Percentiles rank a stretch among this genome's conserved stretches.
These are phyloP conservation scores for Hyles lineata DNA, from an alignment of 2,888 invertebrate genomes.

Conservation along the genomic window DNA sequence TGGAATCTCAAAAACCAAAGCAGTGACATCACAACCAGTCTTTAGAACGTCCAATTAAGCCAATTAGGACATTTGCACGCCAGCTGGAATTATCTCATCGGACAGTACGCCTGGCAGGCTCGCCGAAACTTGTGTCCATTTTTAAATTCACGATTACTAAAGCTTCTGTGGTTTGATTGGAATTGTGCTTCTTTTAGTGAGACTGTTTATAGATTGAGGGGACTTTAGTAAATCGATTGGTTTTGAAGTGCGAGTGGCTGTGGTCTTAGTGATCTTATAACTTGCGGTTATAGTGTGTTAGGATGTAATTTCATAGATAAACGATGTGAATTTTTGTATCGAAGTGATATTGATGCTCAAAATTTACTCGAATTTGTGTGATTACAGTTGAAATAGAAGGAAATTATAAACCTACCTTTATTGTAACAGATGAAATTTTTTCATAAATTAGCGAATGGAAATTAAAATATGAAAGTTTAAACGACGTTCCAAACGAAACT, in stretches of 20 bases:
- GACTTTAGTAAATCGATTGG: neutral
- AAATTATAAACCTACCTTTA: too few relatives aligned
- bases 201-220: neutral
- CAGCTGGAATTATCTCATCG: constrained; percentile 11
- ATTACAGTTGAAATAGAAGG: too few relatives aligned
- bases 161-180: neutral
- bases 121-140: constrained; percentile 2
- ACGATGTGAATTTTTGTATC: too few relatives aligned
- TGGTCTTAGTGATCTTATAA: neutral
- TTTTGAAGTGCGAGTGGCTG: neutral
- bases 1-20: constrained; percentile 8
- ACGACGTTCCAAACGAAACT: too few relatives aligned
- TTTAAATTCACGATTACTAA: neutral
- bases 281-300: too few relatives aligned
- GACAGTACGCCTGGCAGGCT: neutral
- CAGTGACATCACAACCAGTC: constrained; percentile 16
- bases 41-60: constrained; percentile 21
- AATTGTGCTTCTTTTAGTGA: neutral
- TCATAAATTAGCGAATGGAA: neutral
- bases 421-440: too few relatives aligned
- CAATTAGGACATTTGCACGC: constrained; percentile 25
- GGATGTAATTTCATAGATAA: too few relatives aligned
- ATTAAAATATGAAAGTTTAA: neutral
- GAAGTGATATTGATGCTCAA: too few relatives aligned
- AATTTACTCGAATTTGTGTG: too few relatives aligned